Base-by-base conservation (phyloP, 2,113 vertebrate species). In the Platichthys stellatus region DNA sequence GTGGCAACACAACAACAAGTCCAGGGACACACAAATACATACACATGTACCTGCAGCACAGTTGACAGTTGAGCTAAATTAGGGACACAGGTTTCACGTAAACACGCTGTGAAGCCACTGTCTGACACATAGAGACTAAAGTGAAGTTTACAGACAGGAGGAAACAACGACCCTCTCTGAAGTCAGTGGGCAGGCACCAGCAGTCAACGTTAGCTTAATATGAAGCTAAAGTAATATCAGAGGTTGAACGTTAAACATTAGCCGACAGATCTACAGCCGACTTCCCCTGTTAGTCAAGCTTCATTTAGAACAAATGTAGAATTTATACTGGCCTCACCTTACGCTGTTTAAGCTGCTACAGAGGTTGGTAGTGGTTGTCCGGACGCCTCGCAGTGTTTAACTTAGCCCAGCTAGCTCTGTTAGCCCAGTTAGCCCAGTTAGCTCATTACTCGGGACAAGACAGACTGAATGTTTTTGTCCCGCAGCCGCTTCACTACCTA, bases 391-490 rank as follows among this genome's bases (percentile, higher is more conserved):
- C 3, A 7, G 56, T 9, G 58, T 61, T 12, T 26, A 2, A 5
- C 23, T 3, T 4, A 43, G 40, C 40, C 1, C 40, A 13, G 11
- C 3, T 43, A 40, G 38, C 38, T 40, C 38, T 1, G 38, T 13
- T 43, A 13, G 40, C 9, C 0, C 35, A 0, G 12, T 51, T 56
- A 3, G 17, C 59, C 17, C 1, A 5, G 15, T 68, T 15, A n/a
- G 11, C 6, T 7, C 2, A 13, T 10, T 49, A 38, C 9, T 63
- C 45, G 20, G 51, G 53, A 20, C 0, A 4, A 13, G 3, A 31
- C n/a, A 4, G 0, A 38, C 69, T 2, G 31, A 9, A 23, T 86
- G 80, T 91, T 86, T 78, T 61, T 21, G 35, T 63, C 0, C 53
- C 5, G 13, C 18, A 47, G 10, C 2, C 20, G 7, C 58, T 18